A percentile compares a stretch with the other conserved stretches of the same genome.
These are phyloP conservation scores for Nicator chloris DNA, from an alignment of 2,113 vertebrate species.

Conservation along the genomic window DNA sequence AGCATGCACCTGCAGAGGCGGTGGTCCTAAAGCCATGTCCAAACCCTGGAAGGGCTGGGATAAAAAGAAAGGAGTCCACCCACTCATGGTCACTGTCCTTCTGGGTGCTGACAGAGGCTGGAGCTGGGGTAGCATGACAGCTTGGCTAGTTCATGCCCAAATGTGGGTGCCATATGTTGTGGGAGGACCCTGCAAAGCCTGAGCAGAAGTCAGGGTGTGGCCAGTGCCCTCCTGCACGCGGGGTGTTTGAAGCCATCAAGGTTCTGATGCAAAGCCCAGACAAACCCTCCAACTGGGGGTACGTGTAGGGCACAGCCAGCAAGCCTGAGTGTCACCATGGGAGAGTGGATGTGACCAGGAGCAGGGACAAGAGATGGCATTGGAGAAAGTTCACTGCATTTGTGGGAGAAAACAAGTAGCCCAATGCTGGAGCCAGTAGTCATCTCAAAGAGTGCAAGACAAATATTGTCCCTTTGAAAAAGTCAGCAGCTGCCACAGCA, in stretches of 20 bases:
- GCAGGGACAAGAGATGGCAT: neutral
- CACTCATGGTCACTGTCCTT: neutral
- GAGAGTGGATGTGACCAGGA: neutral
- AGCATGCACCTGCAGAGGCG: rapidly evolving
- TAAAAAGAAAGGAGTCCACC: neutral
- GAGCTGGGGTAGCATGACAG: neutral
- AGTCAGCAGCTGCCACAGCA: neutral
- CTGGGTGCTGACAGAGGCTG: rapidly evolving
- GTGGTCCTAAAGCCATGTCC: neutral
- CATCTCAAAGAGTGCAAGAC: neutral
- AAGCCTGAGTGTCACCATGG: neutral
- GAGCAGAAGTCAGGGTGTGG: neutral
- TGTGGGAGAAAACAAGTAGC: neutral
- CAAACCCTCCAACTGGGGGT: neutral
- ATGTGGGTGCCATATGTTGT: rapidly evolving
- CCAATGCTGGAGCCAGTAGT: neutral
- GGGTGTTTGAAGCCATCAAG: neutral
- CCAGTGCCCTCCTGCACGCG: neutral
- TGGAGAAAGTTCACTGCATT: neutral
- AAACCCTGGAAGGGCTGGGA: neutral
- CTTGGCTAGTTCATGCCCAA: neutral
- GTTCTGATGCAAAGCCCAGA: neutral
- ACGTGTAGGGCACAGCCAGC: neutral
- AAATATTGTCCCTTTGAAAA: neutral
- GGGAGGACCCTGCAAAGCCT: neutral